Evolutionary conservation across 2,888 invertebrate species (phyloP).

Genomic region (Mellilla xanthometata): DNA sequence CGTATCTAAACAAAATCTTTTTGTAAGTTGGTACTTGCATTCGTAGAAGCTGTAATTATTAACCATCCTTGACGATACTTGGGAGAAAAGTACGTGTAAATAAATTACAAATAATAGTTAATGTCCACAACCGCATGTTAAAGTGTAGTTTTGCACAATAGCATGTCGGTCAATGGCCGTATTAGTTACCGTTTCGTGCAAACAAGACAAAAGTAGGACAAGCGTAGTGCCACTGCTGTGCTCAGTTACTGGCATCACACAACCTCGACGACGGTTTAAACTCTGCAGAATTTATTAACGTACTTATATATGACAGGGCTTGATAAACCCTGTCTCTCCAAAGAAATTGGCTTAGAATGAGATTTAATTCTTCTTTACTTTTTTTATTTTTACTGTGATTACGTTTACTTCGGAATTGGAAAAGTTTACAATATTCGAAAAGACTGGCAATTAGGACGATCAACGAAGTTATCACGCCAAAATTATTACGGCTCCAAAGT

Average conservation of each 20-base stretch:
- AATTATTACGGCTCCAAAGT: constrained; percentile 11
- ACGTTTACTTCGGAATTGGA: too few species aligned
- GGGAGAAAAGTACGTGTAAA: too few species aligned
- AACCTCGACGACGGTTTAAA: constrained; percentile 21
- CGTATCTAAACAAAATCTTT: too few species aligned
- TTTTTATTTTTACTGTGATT: too few species aligned
- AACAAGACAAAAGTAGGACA: constrained; percentile 56
- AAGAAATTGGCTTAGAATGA: too few species aligned
- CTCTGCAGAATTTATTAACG: not conserved
- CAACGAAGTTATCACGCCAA: constrained; percentile 6
- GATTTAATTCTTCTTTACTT: too few species aligned
- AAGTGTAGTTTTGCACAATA: constrained; percentile 28
- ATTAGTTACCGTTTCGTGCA: constrained; percentile 58
- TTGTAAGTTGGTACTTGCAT: too few species aligned
- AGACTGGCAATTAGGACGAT: constrained; percentile 5
- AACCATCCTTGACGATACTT: too few species aligned
- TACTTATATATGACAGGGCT: not conserved
- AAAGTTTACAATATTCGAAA: not conserved
- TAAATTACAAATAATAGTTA: not conserved
- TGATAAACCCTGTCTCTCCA: too few species aligned
- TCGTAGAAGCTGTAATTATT: too few species aligned
- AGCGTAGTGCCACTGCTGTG: constrained; percentile 36
- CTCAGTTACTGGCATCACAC: constrained; percentile 34
- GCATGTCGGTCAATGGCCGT: constrained; percentile 48
- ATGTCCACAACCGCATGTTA: constrained; percentile 2